Conservation (phyloP, 1,140 invertebrate species). For the Ceratosolen solmsi region DNA sequence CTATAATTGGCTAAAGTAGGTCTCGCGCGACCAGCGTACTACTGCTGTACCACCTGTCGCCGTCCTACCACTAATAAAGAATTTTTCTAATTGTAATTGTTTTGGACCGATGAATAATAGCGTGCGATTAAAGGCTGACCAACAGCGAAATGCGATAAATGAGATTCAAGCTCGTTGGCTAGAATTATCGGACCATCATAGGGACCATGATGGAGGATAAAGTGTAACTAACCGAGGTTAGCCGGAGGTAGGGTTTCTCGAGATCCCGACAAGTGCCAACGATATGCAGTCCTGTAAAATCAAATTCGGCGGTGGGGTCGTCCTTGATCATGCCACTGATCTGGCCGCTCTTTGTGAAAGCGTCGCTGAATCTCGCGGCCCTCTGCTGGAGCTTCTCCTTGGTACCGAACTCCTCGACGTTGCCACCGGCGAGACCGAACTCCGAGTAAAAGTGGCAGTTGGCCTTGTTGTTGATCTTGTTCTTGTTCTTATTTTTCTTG, state of each 20-base stretch:
- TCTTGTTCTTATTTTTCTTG: constrained; percentile 67
- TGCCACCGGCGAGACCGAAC: constrained; percentile 76
- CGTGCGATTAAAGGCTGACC: too few relatives aligned
- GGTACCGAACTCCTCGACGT: constrained; percentile 79
- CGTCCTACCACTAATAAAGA: too few relatives aligned
- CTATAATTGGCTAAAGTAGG: too few relatives aligned
- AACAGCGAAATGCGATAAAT: too few relatives aligned
- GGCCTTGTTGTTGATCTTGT: constrained; percentile 75
- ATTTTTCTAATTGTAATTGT: too few relatives aligned
- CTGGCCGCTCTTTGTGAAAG: not conserved
- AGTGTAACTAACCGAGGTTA: constrained; percentile 83
- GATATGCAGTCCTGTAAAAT: constrained; percentile 89
- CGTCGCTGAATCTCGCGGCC: constrained; percentile 86
- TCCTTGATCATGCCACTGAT: constrained; percentile 72
- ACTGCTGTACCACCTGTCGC: too few relatives aligned
- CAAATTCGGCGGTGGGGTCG: constrained; percentile 80
- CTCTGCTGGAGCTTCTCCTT: constrained; percentile 86
- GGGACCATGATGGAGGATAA: too few relatives aligned
- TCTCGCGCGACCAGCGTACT: too few relatives aligned
- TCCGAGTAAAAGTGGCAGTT: constrained; percentile 82
- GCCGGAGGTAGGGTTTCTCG: constrained; percentile 94
- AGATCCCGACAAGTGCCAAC: constrained; percentile 93
- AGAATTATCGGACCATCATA: too few relatives aligned
- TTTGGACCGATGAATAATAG: too few relatives aligned
- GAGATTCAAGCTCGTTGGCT: too few relatives aligned